Percentiles rank a stretch among this genome's conserved stretches.
These are phyloP conservation scores for Margaritifera margaritifera DNA, from an alignment of 2,888 invertebrate species.

Conservation along the genomic window DNA sequence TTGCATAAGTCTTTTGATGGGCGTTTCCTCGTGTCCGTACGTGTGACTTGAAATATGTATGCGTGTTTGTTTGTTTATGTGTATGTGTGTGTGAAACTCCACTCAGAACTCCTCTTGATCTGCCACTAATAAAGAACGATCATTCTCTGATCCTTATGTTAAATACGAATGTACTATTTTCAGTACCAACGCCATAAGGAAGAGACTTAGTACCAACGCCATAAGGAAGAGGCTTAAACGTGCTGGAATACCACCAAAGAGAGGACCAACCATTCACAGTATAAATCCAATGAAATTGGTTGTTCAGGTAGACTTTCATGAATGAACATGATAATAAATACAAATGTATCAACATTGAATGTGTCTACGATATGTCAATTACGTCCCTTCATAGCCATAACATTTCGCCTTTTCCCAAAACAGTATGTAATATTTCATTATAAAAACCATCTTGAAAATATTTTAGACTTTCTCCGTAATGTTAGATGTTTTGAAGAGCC, in stretches of 20 bases:
- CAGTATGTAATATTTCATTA: background rate
- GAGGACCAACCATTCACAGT: background rate
- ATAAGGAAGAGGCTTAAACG: background rate
- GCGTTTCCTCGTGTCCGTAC: too few relatives aligned
- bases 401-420: background rate
- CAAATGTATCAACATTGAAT: background rate
- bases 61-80: too few relatives aligned
- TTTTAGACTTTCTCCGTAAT: too few relatives aligned
- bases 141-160: too few relatives aligned
- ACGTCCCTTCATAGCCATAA: background rate
- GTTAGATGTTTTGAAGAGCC: too few relatives aligned
- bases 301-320: background rate
- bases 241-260: background rate
- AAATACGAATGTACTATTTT: background rate
- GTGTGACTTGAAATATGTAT: too few relatives aligned
- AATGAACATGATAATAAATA: background rate
- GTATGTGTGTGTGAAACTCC: too few relatives aligned
- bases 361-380: background rate
- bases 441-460: too few relatives aligned
- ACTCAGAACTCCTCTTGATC: too few relatives aligned
- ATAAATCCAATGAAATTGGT: background rate
- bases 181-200: background rate
- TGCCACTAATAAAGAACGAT: too few relatives aligned
- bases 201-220: constrained; percentile 4
- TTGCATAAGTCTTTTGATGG: too few relatives aligned